A percentile compares a stretch with the other conserved stretches of the same genome.
phyloP scores from a whole-genome alignment of 2,797 vertebrate species.

The Momotus momota region DNA sequence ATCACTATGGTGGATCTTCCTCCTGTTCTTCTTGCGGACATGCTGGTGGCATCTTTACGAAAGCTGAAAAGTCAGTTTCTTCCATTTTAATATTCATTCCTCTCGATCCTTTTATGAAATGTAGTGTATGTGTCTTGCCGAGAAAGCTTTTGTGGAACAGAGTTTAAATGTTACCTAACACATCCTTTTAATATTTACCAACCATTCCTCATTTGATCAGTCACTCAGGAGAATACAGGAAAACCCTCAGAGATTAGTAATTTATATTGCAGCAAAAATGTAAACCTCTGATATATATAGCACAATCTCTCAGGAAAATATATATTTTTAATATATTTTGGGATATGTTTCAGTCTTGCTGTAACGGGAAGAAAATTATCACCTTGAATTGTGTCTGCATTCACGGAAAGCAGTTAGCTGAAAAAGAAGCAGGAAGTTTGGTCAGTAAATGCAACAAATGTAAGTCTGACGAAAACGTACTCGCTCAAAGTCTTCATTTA shows the following conservation, averaged over 20 bases:
- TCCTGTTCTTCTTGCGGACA: slow-evolving; percentile 51
- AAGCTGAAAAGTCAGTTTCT: slow-evolving; percentile 62
- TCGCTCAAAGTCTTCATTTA: neutral
- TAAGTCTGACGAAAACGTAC: neutral
- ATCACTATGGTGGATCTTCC: slow-evolving; percentile 61
- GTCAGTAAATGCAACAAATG: slow-evolving; percentile 35
- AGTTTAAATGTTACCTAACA: slow-evolving; percentile 22
- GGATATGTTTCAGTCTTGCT: slow-evolving; percentile 86
- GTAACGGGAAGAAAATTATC: slow-evolving; percentile 83
- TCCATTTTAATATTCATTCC: slow-evolving; percentile 36
- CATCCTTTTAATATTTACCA: slow-evolving; percentile 51
- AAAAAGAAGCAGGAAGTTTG: slow-evolving; percentile 69
- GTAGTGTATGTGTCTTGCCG: slow-evolving; percentile 76
- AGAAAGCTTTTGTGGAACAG: slow-evolving; percentile 60
- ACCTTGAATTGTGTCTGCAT: slow-evolving; percentile 81
- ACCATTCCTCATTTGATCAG: slow-evolving; percentile 51
- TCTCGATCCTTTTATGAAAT: slow-evolving; percentile 68
- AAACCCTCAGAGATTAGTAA: slow-evolving; percentile 76
- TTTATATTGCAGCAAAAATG: slow-evolving; percentile 81
- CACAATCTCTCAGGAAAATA: slow-evolving; percentile 83
- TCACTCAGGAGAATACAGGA: slow-evolving; percentile 64
- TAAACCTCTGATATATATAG: slow-evolving; percentile 81
- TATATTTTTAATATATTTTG: slow-evolving; percentile 83
- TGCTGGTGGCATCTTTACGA: slow-evolving; percentile 73
- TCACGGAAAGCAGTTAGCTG: slow-evolving; percentile 92